A percentile compares a stretch with the other conserved stretches of the same genome.
Conservation (phyloP, 2,888 invertebrate species). For the Thereva unica region DNA sequence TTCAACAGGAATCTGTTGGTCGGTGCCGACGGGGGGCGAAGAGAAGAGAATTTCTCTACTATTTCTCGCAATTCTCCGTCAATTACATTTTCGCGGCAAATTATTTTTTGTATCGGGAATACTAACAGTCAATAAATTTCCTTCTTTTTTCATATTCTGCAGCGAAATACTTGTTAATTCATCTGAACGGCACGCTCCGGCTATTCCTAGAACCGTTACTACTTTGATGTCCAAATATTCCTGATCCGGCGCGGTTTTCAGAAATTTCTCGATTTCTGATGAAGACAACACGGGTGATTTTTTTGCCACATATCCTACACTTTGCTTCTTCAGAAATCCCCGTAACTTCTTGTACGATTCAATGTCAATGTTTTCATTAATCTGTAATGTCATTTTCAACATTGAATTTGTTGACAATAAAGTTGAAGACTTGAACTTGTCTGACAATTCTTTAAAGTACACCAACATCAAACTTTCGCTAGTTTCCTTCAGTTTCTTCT, state of each 20-base stretch:
- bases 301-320: conserved; percentile 47
- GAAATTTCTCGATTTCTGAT: conserved; percentile 46
- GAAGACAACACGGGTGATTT: conserved; percentile 47
- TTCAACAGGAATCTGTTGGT: conserved; percentile 37
- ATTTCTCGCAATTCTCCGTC: conserved; percentile 39
- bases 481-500: conserved; percentile 23
- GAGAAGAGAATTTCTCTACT: conserved; percentile 40
- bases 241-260: conserved; percentile 45
- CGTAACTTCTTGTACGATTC: conserved; percentile 41
- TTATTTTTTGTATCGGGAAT: conserved; percentile 42
- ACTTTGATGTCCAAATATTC: conserved; percentile 45
- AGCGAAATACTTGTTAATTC: conserved; percentile 41
- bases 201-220: conserved; percentile 40
- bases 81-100: conserved; percentile 38
- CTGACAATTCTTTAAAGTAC: conserved; percentile 44
- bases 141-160: conserved; percentile 40
- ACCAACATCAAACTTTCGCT: conserved; percentile 39
- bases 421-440: conserved; percentile 44
- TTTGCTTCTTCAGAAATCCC: conserved; percentile 46
- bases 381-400: conserved; percentile 43
- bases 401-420: conserved; percentile 46
- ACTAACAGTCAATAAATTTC: conserved; percentile 36
- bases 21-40: conserved; percentile 41
- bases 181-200: conserved; percentile 41
- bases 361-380: conserved; percentile 43